Percentiles rank a stretch among this genome's conserved stretches.
These are phyloP conservation scores for Spilarctia lutea DNA, from an alignment of 2,888 invertebrate genomes.

Conservation along the genomic window DNA sequence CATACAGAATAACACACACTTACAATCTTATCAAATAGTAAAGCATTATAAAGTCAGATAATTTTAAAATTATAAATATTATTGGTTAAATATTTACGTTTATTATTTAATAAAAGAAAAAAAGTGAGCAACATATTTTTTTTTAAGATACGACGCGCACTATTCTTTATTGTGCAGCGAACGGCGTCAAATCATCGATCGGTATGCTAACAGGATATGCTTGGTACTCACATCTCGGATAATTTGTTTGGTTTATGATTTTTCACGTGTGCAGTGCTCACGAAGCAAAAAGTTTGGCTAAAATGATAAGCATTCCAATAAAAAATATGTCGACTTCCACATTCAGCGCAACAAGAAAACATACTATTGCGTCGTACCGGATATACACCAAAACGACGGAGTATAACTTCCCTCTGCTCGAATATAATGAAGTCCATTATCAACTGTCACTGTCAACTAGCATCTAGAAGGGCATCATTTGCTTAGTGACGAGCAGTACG, in stretches of 20 bases:
- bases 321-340: too few relatives aligned
- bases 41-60: neutral
- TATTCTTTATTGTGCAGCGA: neutral
- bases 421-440: too few relatives aligned
- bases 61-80: neutral
- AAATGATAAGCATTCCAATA: neutral
- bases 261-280: neutral
- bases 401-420: too few relatives aligned
- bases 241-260: neutral
- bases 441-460: too few relatives aligned
- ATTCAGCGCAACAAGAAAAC: too few relatives aligned
- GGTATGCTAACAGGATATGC: neutral
- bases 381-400: too few relatives aligned
- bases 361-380: too few relatives aligned
- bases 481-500: too few relatives aligned
- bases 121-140: neutral
- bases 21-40: neutral
- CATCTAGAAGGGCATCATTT: too few relatives aligned
- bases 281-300: neutral
- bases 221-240: neutral
- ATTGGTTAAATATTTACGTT: too few relatives aligned
- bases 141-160: slow-evolving; percentile 1
- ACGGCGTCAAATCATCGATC: slow-evolving; percentile 6
- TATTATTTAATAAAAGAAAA: neutral
- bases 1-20: too few relatives aligned